Evolutionary conservation across 1,140 invertebrate genomes (phyloP), one percentile per base, ranked within the genome.

Genomic region (Oryctes rhinoceros): DNA sequence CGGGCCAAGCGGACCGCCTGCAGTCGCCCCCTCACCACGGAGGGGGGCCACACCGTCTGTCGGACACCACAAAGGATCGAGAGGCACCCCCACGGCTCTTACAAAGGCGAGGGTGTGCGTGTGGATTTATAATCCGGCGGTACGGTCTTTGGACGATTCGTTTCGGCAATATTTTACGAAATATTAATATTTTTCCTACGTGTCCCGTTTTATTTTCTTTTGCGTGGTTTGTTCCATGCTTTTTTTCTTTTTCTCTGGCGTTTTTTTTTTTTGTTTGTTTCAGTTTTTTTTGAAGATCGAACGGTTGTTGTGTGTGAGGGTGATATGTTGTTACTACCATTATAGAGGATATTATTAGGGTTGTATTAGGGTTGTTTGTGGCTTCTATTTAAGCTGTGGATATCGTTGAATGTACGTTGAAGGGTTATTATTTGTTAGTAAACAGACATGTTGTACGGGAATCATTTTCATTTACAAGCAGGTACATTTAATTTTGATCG

Each of bases 51-150:
- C 74, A 76, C 74, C 39, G 74, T 76, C 74, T 47, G 74, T 76
- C 74, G 74, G 74, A 48, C 65, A 47, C 18, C 74, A 76, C 74
- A 76, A 76, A 76, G 74, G 74, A 39, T 48, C 74, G 35, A 35
- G 35, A 39, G 44, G 74, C 74, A 76, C 30, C 74, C 74, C 74
- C 35, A 18, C 37, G 74, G 44, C 39, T 44, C 74, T 67, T 67
- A 76, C 74, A 76, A 76, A 76, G 74, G 44, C 35, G 74, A 76
- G 74, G 74, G 74, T 76, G 74, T 76, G 74, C 74, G 30, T 76
- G 74, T 76, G 74, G 74, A 76, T 76, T 76, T 76, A 76, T 76
- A 76, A 76, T 47, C 20, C 35, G 13, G 74, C 74, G 74, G 74
- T 39, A 20, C 65, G 7, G 6, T 47, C 35, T 76, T 76, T 76